Conservation (phyloP, 2,113 vertebrate genomes). For the Vulpes vulpes region DNA sequence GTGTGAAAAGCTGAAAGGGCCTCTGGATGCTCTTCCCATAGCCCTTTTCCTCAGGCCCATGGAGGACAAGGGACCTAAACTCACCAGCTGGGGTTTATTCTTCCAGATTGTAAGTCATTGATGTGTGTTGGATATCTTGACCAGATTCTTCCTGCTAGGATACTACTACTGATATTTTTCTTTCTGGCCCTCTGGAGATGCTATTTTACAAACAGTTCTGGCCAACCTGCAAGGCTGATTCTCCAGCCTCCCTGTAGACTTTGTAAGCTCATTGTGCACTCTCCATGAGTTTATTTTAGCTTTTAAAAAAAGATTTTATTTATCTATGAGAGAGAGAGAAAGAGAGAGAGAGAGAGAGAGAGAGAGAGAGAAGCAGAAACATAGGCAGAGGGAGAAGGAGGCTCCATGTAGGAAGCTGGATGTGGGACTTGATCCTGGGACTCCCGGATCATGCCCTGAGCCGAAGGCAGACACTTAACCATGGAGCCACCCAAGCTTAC, state of each 20-base stretch:
- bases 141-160: neutral
- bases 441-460: too few relatives aligned
- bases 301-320: neutral
- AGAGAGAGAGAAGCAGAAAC: too few relatives aligned
- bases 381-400: too few relatives aligned
- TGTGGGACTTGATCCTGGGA: too few relatives aligned
- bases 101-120: neutral
- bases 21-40: neutral
- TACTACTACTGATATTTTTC: neutral
- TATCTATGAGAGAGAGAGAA: too few relatives aligned
- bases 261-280: neutral
- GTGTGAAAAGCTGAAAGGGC: neutral
- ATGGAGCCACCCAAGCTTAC: neutral
- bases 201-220: neutral
- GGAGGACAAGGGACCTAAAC: neutral
- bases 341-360: too few relatives aligned
- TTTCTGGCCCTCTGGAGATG: neutral
- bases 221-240: neutral
- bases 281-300: neutral
- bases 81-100: neutral
- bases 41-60: neutral
- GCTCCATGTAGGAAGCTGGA: too few relatives aligned
- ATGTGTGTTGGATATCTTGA: neutral
- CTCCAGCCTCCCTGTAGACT: neutral
- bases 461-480: too few relatives aligned